Evolutionary conservation across 2,797 vertebrate genomes (phyloP).

Genomic region (Gymnopithys bicolor): DNA sequence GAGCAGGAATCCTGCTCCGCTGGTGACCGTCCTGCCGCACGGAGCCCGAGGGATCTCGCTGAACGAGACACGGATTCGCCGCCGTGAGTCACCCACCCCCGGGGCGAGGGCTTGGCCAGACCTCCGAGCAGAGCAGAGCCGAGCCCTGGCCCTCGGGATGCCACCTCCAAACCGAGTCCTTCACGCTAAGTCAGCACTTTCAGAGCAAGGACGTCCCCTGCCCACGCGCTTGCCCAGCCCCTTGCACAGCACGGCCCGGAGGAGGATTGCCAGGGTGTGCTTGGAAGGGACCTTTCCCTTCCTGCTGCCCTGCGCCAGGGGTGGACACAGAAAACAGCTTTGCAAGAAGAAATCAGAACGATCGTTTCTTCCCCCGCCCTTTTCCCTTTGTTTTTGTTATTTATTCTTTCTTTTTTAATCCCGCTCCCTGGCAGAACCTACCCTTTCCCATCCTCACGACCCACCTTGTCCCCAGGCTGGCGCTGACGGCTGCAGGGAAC

Average conservation of each 20-base stretch:
- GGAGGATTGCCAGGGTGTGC: neutral
- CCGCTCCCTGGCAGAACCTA: slow-evolving; percentile 19
- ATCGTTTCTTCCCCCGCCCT: neutral
- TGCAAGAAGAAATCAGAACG: neutral
- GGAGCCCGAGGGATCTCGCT: neutral
- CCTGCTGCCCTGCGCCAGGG: neutral
- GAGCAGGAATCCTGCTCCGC: slow-evolving; percentile 80
- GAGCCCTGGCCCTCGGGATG: neutral
- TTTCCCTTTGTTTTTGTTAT: too few relatives aligned
- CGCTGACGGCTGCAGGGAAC: slow-evolving; percentile 39
- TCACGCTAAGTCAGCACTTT: accelerated
- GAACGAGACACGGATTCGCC: accelerated
- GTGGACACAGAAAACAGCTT: neutral
- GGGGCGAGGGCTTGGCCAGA: neutral
- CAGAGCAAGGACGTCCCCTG: neutral
- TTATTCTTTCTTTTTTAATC: neutral
- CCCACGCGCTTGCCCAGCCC: accelerated
- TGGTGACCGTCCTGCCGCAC: neutral
- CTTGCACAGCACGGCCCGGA: accelerated
- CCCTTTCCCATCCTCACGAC: slow-evolving; percentile 6
- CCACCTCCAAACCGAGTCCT: neutral
- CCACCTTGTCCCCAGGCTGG: slow-evolving; percentile 24
- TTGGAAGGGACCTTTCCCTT: neutral
- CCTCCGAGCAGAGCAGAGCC: neutral
- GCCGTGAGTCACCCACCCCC: neutral